Base-by-base conservation (phyloP, 2,113 vertebrate genomes). In the Cavia aperea region DNA sequence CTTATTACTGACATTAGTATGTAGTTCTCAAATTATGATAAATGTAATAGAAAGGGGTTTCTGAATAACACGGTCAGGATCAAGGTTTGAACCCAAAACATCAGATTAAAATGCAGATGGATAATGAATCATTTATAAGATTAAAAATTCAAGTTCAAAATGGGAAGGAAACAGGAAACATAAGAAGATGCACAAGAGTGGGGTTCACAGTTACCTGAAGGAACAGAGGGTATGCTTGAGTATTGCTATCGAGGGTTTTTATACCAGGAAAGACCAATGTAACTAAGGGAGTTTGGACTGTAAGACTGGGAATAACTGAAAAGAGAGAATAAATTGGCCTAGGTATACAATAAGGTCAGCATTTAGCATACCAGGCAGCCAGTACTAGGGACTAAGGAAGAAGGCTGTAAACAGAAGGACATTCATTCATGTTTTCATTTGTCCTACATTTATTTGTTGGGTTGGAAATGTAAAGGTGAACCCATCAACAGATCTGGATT, bases 21-120 rank as follows among this genome's bases (percentile, higher is more conserved):
- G 79, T 58, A 92, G 93, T 88, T 46, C 58, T 88, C 49, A 93
- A 94, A 96, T 94, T 62, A 60, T 31, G 91, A 89, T 72, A 90
- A 82, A 75, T 88, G 66, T 68, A n/a, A 89, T 36, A 81, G 58
- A 83, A 94, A 92, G 12, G 36, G 12, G 29, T 81, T 8, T 56
- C 21, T 91, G 54, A 91, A 87, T 66, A 91, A 94, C 16, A 81
- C 72, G 33, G 43, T 88, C 46, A 81, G 93, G 94, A 92, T 88
- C 73, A 94, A 94, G 81, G 56, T 93, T 90, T 83, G 43, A 90
- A 60, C 7, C 60, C 88, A 95, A 43, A 26, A 5, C 65, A 95
- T 77, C 39, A 86, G 46, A 94, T 90, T 90, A 94, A 89, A 96
- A 86, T 86, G 79, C 51, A 95, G 81, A 79, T 86, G 51, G 58